Evolutionary conservation across 2,888 invertebrate genomes (phyloP).

Genomic region (Molanna angustata): DNA sequence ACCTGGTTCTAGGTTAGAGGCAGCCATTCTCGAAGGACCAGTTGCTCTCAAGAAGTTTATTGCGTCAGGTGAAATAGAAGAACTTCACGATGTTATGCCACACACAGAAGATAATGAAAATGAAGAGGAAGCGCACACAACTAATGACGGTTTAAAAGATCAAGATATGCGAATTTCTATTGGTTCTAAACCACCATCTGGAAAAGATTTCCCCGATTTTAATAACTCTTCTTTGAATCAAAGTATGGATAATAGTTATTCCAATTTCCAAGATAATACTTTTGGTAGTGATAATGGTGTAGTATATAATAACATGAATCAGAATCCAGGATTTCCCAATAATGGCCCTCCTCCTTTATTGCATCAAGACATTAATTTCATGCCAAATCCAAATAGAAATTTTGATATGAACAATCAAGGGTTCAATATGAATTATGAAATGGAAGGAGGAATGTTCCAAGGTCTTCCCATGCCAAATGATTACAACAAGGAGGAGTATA

Average conservation of each 20-base stretch:
- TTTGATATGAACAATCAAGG: constrained; percentile 5
- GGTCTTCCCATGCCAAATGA: constrained; percentile 12
- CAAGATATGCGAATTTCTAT: constrained; percentile 33
- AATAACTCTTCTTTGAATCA: constrained; percentile 6
- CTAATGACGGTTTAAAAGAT: constrained; percentile 36
- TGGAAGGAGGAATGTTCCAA: constrained; percentile 10
- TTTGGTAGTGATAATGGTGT: constrained; percentile 11
- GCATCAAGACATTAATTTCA: constrained; percentile 13
- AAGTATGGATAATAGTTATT: constrained; percentile 25
- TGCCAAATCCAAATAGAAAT: constrained; percentile 10
- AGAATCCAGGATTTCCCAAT: constrained; percentile 9
- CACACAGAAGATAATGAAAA: constrained; percentile 58
- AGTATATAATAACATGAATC: constrained; percentile 9
- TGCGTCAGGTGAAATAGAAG: constrained; percentile 77
- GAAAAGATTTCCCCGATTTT: background rate
- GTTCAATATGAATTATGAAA: background rate
- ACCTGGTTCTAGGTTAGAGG: constrained; percentile 71
- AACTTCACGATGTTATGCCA: constrained; percentile 74
- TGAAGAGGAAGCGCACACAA: constrained; percentile 50
- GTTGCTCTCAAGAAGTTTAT: constrained; percentile 74
- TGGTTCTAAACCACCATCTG: constrained; percentile 19
- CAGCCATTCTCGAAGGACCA: constrained; percentile 74
- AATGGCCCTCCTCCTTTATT: constrained; percentile 6
- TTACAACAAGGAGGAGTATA: constrained; percentile 10
- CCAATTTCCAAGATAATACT: constrained; percentile 17